phyloP scores from a whole-genome alignment of 2,113 vertebrate species.

The Pandion haliaetus region DNA sequence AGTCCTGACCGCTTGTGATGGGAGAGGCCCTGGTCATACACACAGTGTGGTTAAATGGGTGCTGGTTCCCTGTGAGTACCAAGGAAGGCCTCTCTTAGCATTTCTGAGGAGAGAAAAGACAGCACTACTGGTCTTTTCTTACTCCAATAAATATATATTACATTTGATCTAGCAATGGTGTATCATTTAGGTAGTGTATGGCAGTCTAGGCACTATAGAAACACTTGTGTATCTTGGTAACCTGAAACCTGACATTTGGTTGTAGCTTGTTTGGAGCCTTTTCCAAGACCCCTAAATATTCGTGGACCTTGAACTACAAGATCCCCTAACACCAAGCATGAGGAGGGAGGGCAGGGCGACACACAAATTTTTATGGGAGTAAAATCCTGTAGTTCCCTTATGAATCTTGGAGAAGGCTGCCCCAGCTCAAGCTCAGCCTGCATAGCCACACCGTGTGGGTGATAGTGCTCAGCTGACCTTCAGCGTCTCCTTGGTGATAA shows the following conservation, averaged over 20 bases:
- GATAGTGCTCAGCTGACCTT: background rate
- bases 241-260: background rate
- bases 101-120: background rate
- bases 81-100: background rate
- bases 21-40: background rate
- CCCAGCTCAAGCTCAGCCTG: background rate
- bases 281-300: background rate
- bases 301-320: background rate
- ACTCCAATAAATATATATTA: background rate
- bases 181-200: background rate
- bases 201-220: background rate
- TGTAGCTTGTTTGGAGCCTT: conserved; percentile 9
- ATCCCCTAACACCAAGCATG: background rate
- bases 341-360: background rate
- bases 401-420: accelerated
- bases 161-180: background rate
- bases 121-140: background rate
- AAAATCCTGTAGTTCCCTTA: background rate
- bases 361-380: background rate
- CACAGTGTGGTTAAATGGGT: accelerated
- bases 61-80: background rate
- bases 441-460: accelerated
- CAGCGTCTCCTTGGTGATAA: background rate
- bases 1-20: background rate
- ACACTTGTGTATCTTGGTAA: background rate